Evolutionary conservation across 1,140 invertebrate species (phyloP).

Genomic region (Camponotus floridanus): DNA sequence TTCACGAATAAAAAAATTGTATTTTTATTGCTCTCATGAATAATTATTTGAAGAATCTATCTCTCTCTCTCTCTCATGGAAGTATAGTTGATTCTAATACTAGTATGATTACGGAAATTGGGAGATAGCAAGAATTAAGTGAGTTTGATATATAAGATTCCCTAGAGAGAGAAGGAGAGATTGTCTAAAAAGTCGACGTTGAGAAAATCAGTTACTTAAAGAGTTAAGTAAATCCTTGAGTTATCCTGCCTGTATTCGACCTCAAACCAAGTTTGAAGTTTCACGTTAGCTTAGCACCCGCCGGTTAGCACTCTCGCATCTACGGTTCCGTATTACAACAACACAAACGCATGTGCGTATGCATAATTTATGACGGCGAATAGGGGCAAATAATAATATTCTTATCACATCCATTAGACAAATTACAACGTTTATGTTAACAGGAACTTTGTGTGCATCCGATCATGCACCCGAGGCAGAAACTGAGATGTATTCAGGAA

Average conservation of each 20-base stretch:
- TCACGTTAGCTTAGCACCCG: slow-evolving; percentile 7
- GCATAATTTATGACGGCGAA: slow-evolving; percentile 51
- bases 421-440: slow-evolving; percentile 61
- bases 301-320: slow-evolving; percentile 24
- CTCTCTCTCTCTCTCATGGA: background rate
- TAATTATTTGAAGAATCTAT: background rate
- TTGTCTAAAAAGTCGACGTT: slow-evolving; percentile 11
- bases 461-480: slow-evolving; percentile 38
- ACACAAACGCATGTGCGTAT: slow-evolving; percentile 25
- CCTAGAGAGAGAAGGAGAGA: background rate
- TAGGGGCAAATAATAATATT: slow-evolving; percentile 52
- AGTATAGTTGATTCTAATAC: background rate
- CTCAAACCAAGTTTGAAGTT: slow-evolving; percentile 51
- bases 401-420: slow-evolving; percentile 52
- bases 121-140: background rate
- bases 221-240: slow-evolving; percentile 29
- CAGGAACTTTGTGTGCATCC: slow-evolving; percentile 38
- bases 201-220: slow-evolving; percentile 45
- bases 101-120: background rate
- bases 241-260: slow-evolving; percentile 20
- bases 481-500: slow-evolving; percentile 33
- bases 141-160: background rate
- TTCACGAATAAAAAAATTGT: background rate
- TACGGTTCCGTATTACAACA: slow-evolving; percentile 19
- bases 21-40: background rate